Base-by-base conservation (phyloP, 2,797 vertebrate species). In the Taenioides sp. region DNA sequence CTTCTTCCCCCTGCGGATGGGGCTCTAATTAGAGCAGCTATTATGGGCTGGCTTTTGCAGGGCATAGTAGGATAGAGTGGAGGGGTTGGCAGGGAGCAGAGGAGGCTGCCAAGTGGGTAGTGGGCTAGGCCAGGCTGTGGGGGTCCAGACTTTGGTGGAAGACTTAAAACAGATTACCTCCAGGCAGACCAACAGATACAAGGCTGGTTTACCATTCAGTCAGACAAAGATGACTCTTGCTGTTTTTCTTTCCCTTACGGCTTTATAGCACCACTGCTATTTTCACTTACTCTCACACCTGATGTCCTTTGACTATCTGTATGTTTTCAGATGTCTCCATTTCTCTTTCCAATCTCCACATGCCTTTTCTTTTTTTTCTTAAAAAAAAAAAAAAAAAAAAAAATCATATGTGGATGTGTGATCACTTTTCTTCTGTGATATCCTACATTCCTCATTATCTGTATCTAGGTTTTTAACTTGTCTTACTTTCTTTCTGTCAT, bases 1-100 rank as follows among this genome's bases (percentile, higher is more conserved):
- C 87, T 71, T 84, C 91, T 92, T 90, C 85, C 92, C 92, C 91
- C 88, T 91, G 91, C 84, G 89, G 92, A 94, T 93, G 90, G 88
- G 85, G 87, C 90, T 93, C 92, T 94, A 94, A 95, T 94, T 94
- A 94, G 93, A 94, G 91, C 92, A 93, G 89, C 93, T 94, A 94
- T 94, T 95, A 94, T 94, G 92, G 93, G 91, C 89, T 95, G 92
- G 89, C 89, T 87, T 90, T 82, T 89, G 86, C 88, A 88, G 86
- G 87, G 91, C 88, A 85, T 79, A 80, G 89, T 69, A 69, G 81
- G 79, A 72, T 84, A 79, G 79, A 81, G 78, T 73, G 76, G 70
- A 79, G 68, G 80, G 80, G 77, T 76, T 82, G 80, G 81, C 75
- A 75, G 83, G 76, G 87, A 83, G 83, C 74, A 79, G 73, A 50